Conservation (phyloP, 2,113 vertebrate genomes). For the Oreochromis niloticus region DNA sequence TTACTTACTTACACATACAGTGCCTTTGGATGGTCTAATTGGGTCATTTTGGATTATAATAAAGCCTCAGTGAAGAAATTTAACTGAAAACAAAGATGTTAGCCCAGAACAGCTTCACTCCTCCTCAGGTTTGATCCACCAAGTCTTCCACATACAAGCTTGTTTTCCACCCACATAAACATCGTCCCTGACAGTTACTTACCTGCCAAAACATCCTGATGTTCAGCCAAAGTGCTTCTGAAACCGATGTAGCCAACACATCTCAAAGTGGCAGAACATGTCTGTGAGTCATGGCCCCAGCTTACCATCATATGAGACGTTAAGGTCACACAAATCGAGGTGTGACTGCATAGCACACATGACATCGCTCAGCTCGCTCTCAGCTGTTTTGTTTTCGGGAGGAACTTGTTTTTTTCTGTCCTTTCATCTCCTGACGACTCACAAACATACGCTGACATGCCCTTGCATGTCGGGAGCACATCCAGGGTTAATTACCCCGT, state of each 20-base stretch:
- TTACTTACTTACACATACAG: accelerated
- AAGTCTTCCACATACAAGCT: accelerated
- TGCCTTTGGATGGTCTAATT: not conserved
- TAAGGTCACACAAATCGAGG: not conserved
- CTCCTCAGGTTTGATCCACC: not conserved
- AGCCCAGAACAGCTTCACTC: not conserved
- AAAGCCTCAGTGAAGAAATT: not conserved
- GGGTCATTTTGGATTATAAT: not conserved
- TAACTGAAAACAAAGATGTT: not conserved
- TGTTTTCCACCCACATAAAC: not conserved
- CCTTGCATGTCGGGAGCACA: accelerated
- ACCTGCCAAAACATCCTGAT: not conserved
- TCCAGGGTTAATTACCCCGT: not conserved
- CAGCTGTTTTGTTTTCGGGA: not conserved
- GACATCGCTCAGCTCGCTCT: not conserved
- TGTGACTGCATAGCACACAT: not conserved
- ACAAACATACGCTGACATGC: not conserved
- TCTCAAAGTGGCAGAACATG: not conserved
- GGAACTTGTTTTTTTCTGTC: not conserved
- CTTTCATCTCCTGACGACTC: not conserved
- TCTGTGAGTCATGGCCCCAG: not conserved
- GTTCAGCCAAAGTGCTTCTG: not conserved
- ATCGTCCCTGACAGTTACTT: not conserved
- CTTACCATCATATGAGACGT: not conserved
- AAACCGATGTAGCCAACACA: accelerated